Conservation (phyloP, 2,113 vertebrate species). For the Engystomops pustulosus region DNA sequence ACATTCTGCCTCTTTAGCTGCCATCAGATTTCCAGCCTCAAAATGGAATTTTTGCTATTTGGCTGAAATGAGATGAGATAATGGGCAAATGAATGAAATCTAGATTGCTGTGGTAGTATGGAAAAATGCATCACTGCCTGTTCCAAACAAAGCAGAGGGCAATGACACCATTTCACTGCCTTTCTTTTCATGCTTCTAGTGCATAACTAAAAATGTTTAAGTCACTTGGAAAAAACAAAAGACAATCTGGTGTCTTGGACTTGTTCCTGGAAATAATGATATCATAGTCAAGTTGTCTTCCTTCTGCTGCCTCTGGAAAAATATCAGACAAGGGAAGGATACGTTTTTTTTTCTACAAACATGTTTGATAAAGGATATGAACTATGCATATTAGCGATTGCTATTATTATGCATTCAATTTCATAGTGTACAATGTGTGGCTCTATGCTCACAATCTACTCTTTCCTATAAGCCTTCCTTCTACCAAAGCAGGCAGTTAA, state of each 20-base stretch:
- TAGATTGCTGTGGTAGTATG: constrained; percentile 1
- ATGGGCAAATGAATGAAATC: neutral
- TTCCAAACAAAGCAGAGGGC: constrained; percentile 32
- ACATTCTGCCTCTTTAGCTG: too few relatives aligned
- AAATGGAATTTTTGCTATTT: neutral
- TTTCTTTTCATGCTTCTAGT: constrained; percentile 35
- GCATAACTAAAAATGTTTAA: constrained; percentile 51
- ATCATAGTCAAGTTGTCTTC: constrained; percentile 54
- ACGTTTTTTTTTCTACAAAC: constrained; percentile 26
- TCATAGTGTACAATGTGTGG: neutral
- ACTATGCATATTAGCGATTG: neutral
- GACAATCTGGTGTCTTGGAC: constrained; percentile 56
- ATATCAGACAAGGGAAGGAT: constrained; percentile 39
- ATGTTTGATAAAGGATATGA: constrained; percentile 16
- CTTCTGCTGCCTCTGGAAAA: constrained; percentile 43
- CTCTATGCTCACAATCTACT: neutral
- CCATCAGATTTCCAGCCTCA: neutral
- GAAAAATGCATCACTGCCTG: constrained; percentile 37
- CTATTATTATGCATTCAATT: neutral
- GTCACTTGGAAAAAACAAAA: constrained; percentile 52
- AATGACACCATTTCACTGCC: constrained; percentile 11
- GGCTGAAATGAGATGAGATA: neutral
- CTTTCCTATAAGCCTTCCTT: neutral
- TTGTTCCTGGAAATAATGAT: constrained; percentile 58
- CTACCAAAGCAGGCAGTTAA: too few relatives aligned